phyloP scores from a whole-genome alignment of 92 coral and sea anemone species.

The Heliopora coerulea region DNA sequence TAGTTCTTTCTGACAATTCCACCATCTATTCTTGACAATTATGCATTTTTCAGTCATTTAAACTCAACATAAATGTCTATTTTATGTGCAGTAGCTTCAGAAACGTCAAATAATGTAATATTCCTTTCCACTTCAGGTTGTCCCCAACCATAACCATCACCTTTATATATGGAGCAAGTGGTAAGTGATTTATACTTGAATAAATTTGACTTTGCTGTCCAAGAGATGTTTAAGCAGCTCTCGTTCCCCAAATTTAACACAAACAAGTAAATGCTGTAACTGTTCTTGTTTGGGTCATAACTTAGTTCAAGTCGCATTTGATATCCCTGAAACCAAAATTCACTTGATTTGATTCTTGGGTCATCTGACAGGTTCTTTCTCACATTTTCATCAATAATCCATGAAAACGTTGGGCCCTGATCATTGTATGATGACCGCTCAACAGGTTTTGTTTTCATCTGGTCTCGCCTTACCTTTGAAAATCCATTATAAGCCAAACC shows the following conservation, averaged over 20 bases:
- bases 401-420: slow-evolving; percentile 10
- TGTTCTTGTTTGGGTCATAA: background rate
- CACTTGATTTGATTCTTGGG: background rate
- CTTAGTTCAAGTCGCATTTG: slow-evolving; percentile 2
- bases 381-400: slow-evolving; percentile 22
- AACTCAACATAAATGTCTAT: background rate
- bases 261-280: background rate
- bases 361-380: background rate
- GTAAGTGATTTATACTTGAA: background rate
- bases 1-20: no score
- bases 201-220: background rate
- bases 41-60: background rate
- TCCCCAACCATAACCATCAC: background rate
- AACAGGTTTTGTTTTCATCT: slow-evolving; percentile 5
- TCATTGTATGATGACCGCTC: background rate
- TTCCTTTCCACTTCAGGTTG: background rate
- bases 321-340: slow-evolving; percentile 31
- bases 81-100: background rate
- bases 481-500: slow-evolving; percentile 32
- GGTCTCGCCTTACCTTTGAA: slow-evolving; percentile 10
- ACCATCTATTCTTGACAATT: no score
- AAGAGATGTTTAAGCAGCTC: background rate
- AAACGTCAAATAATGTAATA: background rate
- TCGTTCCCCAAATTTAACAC: background rate
- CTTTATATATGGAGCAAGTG: background rate